Conservation (phyloP, 2,797 vertebrate genomes). For the Thamnophis elegans region DNA sequence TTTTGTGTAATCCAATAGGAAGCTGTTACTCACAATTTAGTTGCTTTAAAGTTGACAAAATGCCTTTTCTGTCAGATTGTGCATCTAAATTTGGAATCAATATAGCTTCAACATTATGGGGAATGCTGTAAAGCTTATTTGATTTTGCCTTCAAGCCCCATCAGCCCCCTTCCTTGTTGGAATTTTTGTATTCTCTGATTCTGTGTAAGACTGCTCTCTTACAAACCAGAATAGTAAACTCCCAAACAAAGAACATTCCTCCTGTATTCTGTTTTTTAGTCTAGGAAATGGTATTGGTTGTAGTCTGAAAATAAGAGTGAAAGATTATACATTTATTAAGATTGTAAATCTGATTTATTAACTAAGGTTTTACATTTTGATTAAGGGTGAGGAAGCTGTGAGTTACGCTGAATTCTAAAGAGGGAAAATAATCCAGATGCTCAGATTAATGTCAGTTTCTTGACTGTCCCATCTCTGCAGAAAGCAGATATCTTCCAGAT, state of each 20-base stretch:
- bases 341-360: not conserved
- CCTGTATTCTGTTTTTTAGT: not conserved
- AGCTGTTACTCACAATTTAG: not conserved
- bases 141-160: not conserved
- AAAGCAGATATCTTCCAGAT: not conserved
- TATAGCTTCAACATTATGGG: not conserved
- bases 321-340: not conserved
- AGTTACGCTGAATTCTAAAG: not conserved
- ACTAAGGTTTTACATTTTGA: not conserved
- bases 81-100: not conserved
- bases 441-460: not conserved
- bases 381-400: not conserved
- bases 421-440: not conserved
- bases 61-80: not conserved
- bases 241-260: not conserved
- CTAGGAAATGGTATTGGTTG: not conserved
- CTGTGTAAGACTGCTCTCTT: not conserved
- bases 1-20: not conserved
- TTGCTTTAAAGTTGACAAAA: not conserved
- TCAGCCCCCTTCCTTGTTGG: not conserved
- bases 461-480: not conserved
- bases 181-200: not conserved
- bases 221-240: not conserved
- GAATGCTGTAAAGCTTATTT: not conserved
- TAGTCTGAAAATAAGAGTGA: not conserved